Percentiles rank a stretch among this genome's conserved stretches.
Evolutionary conservation across 2,113 vertebrate genomes (phyloP).

Genomic region (Phoxinus phoxinus): DNA sequence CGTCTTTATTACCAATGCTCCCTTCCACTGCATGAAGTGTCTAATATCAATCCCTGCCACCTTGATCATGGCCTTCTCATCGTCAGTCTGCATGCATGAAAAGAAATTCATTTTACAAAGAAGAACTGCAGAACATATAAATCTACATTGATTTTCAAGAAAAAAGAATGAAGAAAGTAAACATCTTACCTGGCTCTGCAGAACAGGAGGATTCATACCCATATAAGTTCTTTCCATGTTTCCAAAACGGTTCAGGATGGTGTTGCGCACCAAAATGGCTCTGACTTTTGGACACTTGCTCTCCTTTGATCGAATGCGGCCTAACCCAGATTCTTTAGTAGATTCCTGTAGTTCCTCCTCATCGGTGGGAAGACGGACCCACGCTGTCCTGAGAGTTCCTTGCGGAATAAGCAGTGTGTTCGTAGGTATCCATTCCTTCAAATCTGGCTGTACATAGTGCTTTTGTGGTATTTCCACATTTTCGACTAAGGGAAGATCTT

Average conservation of each 20-base stretch:
- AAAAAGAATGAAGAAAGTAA: background rate
- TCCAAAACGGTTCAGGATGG: slow-evolving; percentile 58
- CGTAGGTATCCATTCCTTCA: slow-evolving; percentile 82
- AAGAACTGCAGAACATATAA: background rate
- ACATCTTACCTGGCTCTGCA: slow-evolving; percentile 45
- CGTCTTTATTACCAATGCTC: background rate
- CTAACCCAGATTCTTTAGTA: background rate
- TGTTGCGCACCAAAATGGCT: slow-evolving; percentile 43
- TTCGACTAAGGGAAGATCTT: slow-evolving; percentile 8
- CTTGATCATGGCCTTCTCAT: slow-evolving; percentile 58
- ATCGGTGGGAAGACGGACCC: slow-evolving; percentile 31
- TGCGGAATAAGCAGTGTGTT: background rate
- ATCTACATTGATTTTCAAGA: background rate
- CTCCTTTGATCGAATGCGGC: background rate
- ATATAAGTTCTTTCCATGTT: slow-evolving; percentile 47
- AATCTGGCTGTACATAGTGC: slow-evolving; percentile 58
- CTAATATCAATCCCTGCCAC: slow-evolving; percentile 63
- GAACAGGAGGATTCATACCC: slow-evolving; percentile 35
- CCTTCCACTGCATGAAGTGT: slow-evolving; percentile 54
- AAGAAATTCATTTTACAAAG: slow-evolving; percentile 11
- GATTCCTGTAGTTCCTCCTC: background rate
- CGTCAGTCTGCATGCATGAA: slow-evolving; percentile 58
- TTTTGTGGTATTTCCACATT: background rate
- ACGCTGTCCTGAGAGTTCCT: background rate
- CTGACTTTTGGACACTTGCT: rapidly evolving